A percentile compares a stretch with the other conserved stretches of the same genome.
These are phyloP conservation scores for Ammodytes dubius DNA, from an alignment of 2,113 vertebrate genomes.

Conservation along the genomic window DNA sequence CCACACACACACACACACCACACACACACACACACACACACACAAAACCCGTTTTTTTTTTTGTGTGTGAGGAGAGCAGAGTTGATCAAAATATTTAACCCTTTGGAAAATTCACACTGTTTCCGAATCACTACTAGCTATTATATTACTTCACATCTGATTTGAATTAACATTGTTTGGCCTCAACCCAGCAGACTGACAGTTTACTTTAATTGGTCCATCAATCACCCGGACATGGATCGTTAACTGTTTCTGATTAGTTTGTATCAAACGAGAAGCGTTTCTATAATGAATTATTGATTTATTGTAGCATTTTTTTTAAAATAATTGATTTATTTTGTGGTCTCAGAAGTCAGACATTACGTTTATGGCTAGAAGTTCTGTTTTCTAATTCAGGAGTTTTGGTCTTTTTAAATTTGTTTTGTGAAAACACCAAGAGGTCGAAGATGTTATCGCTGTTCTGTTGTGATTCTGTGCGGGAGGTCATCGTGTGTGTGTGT, in stretches of 20 bases:
- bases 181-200: background rate
- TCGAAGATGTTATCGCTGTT: background rate
- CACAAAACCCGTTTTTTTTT: too few species aligned
- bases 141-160: slow-evolving; percentile 1
- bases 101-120: background rate
- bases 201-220: background rate
- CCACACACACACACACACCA: too few species aligned
- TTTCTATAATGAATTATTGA: background rate
- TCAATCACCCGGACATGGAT: background rate
- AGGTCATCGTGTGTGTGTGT: background rate
- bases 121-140: background rate
- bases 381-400: background rate
- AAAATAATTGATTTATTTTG: background rate
- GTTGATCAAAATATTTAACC: background rate
- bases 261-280: background rate
- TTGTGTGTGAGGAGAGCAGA: background rate
- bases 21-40: too few species aligned
- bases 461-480: background rate
- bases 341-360: background rate
- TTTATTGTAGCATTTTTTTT: background rate
- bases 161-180: background rate
- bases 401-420: background rate
- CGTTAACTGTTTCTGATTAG: background rate
- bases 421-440: background rate
- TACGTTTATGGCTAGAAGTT: background rate